Conservation (phyloP, 2,888 invertebrate species). For the Hirtodrosophila trivittata region DNA sequence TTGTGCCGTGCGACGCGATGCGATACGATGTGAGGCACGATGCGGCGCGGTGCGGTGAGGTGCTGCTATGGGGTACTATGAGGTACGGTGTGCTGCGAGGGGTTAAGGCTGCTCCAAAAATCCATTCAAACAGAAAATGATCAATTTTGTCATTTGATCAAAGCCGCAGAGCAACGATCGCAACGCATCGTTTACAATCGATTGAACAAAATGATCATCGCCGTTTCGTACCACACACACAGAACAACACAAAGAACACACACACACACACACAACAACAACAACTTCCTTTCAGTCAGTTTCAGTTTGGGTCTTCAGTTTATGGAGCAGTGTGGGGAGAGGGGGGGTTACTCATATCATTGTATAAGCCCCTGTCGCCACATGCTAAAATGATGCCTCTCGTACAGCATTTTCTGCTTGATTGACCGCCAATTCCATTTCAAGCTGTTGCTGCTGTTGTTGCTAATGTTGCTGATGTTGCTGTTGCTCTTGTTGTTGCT, state of each 20-base stretch:
- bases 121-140: constrained; percentile 80
- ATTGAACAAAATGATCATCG: constrained; percentile 75
- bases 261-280: constrained; percentile 28
- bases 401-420: constrained; percentile 74
- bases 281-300: constrained; percentile 47
- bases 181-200: constrained; percentile 79
- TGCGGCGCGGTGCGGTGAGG: not conserved
- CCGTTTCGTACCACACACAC: constrained; percentile 51
- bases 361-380: constrained; percentile 68
- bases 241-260: constrained; percentile 25
- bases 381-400: constrained; percentile 74
- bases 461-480: constrained; percentile 29
- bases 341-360: constrained; percentile 20
- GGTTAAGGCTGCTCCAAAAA: constrained; percentile 55
- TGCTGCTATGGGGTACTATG: not conserved
- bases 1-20: constrained; percentile 44
- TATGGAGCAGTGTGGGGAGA: constrained; percentile 1
- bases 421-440: constrained; percentile 63
- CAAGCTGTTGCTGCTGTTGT: constrained; percentile 29
- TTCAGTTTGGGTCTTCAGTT: constrained; percentile 4
- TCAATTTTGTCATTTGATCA: constrained; percentile 80
- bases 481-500: constrained; percentile 19
- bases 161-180: constrained; percentile 78
- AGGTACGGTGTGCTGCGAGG: not conserved
- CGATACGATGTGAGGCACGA: constrained; percentile 8